Evolutionary conservation across 2,888 invertebrate genomes (phyloP).

Genomic region (Linnaemya tessellans): DNA sequence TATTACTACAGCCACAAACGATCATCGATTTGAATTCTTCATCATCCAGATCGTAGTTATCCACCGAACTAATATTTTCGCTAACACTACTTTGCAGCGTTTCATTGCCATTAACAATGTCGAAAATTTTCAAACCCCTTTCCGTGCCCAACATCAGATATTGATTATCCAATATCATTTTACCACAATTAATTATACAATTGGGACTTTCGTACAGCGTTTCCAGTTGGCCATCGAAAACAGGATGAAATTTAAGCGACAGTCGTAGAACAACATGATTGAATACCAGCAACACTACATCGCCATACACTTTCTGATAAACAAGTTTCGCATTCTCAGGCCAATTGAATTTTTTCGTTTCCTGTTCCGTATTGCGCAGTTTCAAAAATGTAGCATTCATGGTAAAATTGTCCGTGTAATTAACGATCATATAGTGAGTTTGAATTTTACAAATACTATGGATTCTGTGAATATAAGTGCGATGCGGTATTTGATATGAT

Average conservation of each 20-base stretch:
- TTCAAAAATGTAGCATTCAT: slow-evolving; percentile 77
- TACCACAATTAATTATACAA: slow-evolving; percentile 78
- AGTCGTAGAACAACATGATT: slow-evolving; percentile 67
- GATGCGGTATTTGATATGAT: slow-evolving; percentile 62
- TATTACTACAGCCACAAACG: slow-evolving; percentile 78
- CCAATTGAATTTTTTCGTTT: slow-evolving; percentile 74
- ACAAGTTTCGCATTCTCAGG: slow-evolving; percentile 71
- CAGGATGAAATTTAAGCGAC: slow-evolving; percentile 52
- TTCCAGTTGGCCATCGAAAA: slow-evolving; percentile 71
- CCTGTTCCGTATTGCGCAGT: slow-evolving; percentile 74
- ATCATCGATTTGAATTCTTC: slow-evolving; percentile 80
- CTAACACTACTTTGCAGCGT: slow-evolving; percentile 81
- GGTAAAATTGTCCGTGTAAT: slow-evolving; percentile 61
- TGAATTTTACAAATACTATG: slow-evolving; percentile 77
- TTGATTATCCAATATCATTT: slow-evolving; percentile 77
- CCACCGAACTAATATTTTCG: slow-evolving; percentile 78
- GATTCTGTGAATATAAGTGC: slow-evolving; percentile 74
- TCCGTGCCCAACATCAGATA: slow-evolving; percentile 81
- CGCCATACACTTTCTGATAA: slow-evolving; percentile 66
- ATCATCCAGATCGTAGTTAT: slow-evolving; percentile 79
- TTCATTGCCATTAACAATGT: slow-evolving; percentile 74
- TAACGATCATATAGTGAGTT: slow-evolving; percentile 78
- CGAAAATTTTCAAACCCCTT: slow-evolving; percentile 80
- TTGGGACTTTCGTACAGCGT: slow-evolving; percentile 73
- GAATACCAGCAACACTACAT: slow-evolving; percentile 73